These are phyloP conservation scores for Proterorhinus semilunaris DNA, from an alignment of 2,113 vertebrate genomes.

Conservation along the genomic window DNA sequence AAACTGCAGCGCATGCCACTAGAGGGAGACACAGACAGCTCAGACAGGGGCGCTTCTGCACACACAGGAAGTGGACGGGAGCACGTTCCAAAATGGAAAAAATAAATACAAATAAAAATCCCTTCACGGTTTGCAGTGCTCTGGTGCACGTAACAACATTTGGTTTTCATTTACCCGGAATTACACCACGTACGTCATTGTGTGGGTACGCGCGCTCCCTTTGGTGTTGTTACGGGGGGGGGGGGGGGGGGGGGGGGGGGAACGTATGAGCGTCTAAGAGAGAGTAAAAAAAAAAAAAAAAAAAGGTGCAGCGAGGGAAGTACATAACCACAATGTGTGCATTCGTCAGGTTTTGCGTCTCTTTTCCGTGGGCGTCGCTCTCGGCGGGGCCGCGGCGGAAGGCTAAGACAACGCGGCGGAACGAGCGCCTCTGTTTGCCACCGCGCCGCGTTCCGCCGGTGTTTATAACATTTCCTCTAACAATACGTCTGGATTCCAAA, in stretches of 20 bases:
- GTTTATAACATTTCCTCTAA: slow-evolving; percentile 75
- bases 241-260: slow-evolving; percentile 40
- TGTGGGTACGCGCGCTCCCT: slow-evolving; percentile 57
- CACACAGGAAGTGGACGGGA: slow-evolving; percentile 10
- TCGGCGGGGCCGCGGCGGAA: slow-evolving; percentile 29
- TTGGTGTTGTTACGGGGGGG: slow-evolving; percentile 49
- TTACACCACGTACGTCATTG: slow-evolving; percentile 62
- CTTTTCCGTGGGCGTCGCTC: slow-evolving; percentile 62
- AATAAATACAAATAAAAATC: slow-evolving; percentile 8
- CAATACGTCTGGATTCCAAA: slow-evolving; percentile 77
- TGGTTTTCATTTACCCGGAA: slow-evolving; percentile 64
- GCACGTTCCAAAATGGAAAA: slow-evolving; percentile 12
- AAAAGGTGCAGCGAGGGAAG: slow-evolving; percentile 55
- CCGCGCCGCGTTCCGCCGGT: slow-evolving; percentile 60
- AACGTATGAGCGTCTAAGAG: slow-evolving; percentile 42
- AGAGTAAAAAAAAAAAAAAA: slow-evolving; percentile 27
- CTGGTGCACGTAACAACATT: slow-evolving; percentile 49
- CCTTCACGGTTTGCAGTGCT: slow-evolving; percentile 14
- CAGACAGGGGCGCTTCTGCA: slow-evolving; percentile 1
- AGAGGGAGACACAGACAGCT: slow-evolving; percentile 2
- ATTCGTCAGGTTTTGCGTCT: slow-evolving; percentile 63
- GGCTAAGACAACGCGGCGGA: slow-evolving; percentile 64
- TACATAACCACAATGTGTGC: slow-evolving; percentile 66
- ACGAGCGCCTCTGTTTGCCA: slow-evolving; percentile 65
- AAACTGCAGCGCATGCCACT: neutral